Base-by-base conservation (phyloP, 2,113 vertebrate species). In the Semnornis frantzii region DNA sequence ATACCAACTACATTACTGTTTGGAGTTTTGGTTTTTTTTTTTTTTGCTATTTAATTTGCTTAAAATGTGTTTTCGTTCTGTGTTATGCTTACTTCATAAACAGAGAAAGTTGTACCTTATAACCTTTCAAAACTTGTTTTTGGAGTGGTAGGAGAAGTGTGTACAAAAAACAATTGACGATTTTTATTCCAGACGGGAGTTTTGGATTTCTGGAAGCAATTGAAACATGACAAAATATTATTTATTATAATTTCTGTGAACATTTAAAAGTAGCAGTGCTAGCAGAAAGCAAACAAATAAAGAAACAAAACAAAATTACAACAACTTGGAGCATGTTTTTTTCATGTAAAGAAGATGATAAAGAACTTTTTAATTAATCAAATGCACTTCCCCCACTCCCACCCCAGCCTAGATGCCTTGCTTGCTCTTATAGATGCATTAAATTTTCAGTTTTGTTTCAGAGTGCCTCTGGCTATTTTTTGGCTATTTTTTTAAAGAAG, bases 131-230 rank as follows among this genome's bases (percentile, higher is more conserved):
- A 60, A 0, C 2, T 34, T 59, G 3, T 3, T 46, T 54, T 68
- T 33, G 2, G 0, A 2, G 2, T 6, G 5, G 1, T 30, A 34
- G 4, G 13, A 65, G 24, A 16, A 2, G 8, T 27, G 12, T 6
- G 12, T 3, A 9, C 6, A 42, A 5, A 66, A 25, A 71, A 46
- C 30, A 8, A 31, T 4, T 19, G 9, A 64, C 77, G 25, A 16
- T 5, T 52, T 77, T 8, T 76, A 60, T 60, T 83, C 15, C 5
- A 3, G 37, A 15, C 3, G 58, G 42, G 34, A 63, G 4, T 44
- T 87, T 52, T 63, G 13, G 5, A 9, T 8, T 59, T 44, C 11
- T 55, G n/a, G 33, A 69, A 82, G 10, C 18, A 59, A 50, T 25
- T 23, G 7, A 85, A 64, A 8, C 33, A 39, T 46, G 39, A 12